phyloP scores from a whole-genome alignment of 2,113 vertebrate genomes.

The Istiophorus platypterus region DNA sequence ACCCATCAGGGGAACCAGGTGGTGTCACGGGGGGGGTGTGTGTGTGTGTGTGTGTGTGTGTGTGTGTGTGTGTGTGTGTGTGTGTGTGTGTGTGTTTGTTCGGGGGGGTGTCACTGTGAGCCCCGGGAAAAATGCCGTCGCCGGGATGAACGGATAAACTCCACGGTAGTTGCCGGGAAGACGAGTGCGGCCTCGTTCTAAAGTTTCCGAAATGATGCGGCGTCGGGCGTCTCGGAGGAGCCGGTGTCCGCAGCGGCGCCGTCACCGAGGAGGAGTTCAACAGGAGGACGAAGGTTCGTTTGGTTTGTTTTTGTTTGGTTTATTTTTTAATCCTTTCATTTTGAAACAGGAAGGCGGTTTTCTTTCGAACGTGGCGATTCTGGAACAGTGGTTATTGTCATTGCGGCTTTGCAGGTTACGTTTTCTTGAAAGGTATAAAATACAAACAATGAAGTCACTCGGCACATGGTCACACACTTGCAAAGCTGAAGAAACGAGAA shows the following conservation, averaged over 20 bases:
- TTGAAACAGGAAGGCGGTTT: slow-evolving; percentile 35
- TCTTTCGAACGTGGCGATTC: neutral
- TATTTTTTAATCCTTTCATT: too few species aligned
- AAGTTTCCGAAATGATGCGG: too few species aligned
- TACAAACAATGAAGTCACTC: slow-evolving; percentile 64
- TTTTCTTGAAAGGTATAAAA: slow-evolving; percentile 48
- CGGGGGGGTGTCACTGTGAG: slow-evolving; percentile 18
- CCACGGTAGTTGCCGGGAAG: neutral
- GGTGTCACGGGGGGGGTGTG: slow-evolving; percentile 16
- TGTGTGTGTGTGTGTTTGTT: too few species aligned
- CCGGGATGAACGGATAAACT: slow-evolving; percentile 2
- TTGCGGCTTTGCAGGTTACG: slow-evolving; percentile 24
- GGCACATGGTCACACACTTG: slow-evolving; percentile 58
- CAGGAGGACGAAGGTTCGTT: neutral
- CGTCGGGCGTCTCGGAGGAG: neutral
- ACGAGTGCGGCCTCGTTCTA: slow-evolving; percentile 1
- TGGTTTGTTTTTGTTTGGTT: too few species aligned
- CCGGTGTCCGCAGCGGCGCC: slow-evolving; percentile 2
- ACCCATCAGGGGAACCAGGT: slow-evolving; percentile 45
- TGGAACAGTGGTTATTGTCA: neutral
- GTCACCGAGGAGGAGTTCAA: slow-evolving; percentile 32
- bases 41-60: too few species aligned
- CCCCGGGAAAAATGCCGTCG: neutral
- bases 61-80: too few species aligned
- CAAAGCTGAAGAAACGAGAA: slow-evolving; percentile 68